These are phyloP conservation scores for Podarcis muralis DNA, from an alignment of 2,113 vertebrate species.

Conservation along the genomic window DNA sequence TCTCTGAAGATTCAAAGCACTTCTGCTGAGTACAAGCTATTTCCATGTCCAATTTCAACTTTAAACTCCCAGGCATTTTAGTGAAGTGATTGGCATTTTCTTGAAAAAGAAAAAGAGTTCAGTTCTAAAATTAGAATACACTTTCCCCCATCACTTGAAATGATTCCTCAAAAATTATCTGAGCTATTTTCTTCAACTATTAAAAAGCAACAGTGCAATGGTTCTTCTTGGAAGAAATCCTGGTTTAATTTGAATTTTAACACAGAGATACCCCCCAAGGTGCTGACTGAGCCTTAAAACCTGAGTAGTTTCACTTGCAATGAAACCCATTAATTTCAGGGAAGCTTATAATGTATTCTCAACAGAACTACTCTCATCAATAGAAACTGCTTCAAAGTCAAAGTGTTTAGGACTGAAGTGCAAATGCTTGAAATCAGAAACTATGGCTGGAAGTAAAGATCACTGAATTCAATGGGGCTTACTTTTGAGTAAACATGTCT, in stretches of 20 bases:
- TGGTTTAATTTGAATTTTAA: background rate
- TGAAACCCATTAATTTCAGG: background rate
- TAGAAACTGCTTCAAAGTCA: background rate
- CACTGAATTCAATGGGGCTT: too few species aligned
- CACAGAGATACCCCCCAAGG: conserved; percentile 41
- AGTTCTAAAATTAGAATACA: background rate
- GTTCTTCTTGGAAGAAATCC: background rate
- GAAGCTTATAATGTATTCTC: background rate
- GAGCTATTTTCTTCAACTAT: conserved; percentile 28
- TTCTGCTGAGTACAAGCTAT: background rate
- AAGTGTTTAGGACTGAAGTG: background rate
- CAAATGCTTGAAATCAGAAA: background rate
- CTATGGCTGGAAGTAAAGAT: too few species aligned
- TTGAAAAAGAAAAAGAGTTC: conserved; percentile 15
- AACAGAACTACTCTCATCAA: background rate
- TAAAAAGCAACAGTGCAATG: background rate
- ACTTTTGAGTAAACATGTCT: too few species aligned
- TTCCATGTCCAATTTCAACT: background rate
- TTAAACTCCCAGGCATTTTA: background rate
- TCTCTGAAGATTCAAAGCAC: background rate
- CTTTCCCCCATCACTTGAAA: background rate
- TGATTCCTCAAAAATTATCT: conserved; percentile 1
- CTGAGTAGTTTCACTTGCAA: background rate
- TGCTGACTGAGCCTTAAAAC: background rate
- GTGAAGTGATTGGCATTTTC: background rate